Evolutionary conservation across 2,113 vertebrate genomes (phyloP).

Genomic region (Ceratotherium simum): DNA sequence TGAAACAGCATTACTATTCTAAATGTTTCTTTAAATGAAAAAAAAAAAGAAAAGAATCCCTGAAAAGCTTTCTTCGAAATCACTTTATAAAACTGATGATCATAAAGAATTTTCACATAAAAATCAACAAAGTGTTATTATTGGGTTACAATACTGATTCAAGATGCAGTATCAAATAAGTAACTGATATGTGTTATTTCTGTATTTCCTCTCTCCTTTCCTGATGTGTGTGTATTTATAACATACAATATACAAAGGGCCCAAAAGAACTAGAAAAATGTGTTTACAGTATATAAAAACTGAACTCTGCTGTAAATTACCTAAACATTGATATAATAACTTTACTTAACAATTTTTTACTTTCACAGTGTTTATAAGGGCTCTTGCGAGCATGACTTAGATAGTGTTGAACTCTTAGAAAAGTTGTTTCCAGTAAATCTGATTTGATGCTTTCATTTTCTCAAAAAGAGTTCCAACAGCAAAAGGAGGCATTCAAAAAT

Average conservation of each 20-base stretch:
- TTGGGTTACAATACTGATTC: neutral
- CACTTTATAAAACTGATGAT: slow-evolving; percentile 59
- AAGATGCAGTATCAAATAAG: slow-evolving; percentile 49
- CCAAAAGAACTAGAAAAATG: slow-evolving; percentile 60
- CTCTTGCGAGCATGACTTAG: slow-evolving; percentile 57
- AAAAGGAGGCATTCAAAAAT: slow-evolving; percentile 66
- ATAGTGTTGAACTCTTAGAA: slow-evolving; percentile 61
- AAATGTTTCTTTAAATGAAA: slow-evolving; percentile 58
- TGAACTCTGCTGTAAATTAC: slow-evolving; percentile 65
- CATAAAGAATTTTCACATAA: slow-evolving; percentile 60
- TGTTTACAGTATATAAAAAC: slow-evolving; percentile 66
- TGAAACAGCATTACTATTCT: slow-evolving; percentile 51
- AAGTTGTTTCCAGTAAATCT: slow-evolving; percentile 69
- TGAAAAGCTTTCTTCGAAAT: slow-evolving; percentile 57
- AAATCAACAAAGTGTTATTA: slow-evolving; percentile 52
- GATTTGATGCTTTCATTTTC: slow-evolving; percentile 74
- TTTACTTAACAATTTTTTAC: slow-evolving; percentile 43
- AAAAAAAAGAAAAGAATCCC: neutral
- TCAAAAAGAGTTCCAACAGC: slow-evolving; percentile 55
- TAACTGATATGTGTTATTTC: slow-evolving; percentile 36
- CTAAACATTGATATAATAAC: slow-evolving; percentile 54
- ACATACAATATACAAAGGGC: slow-evolving; percentile 57
- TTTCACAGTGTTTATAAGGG: slow-evolving; percentile 41
- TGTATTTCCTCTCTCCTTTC: slow-evolving; percentile 21
- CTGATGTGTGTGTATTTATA: neutral